A percentile compares a stretch with the other conserved stretches of the same genome.
Evolutionary conservation across 2,113 vertebrate species (phyloP).

Genomic region (Ciconia maguari): DNA sequence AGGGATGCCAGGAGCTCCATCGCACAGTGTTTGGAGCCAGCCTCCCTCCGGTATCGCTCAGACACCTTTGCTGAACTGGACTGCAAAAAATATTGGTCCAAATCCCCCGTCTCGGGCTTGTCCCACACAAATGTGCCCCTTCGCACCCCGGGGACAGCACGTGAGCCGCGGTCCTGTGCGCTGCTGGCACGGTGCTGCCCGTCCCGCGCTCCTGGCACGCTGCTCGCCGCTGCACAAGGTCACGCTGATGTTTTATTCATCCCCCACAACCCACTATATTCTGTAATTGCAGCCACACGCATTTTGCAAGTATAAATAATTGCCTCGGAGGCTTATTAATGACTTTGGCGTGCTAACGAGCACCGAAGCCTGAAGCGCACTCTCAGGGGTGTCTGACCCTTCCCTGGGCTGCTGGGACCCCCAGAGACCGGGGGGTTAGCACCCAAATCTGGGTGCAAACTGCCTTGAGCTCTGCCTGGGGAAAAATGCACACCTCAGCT

Average conservation of each 20-base stretch:
- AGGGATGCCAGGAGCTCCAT: background rate
- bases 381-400: background rate
- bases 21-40: background rate
- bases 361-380: fast-evolving
- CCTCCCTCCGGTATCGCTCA: background rate
- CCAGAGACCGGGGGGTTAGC: fast-evolving
- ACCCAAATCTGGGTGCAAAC: background rate
- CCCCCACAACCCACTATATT: background rate
- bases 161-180: fast-evolving
- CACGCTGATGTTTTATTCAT: background rate
- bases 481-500: background rate
- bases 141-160: background rate
- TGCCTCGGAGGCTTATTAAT: background rate
- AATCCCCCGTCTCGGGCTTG: background rate
- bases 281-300: background rate
- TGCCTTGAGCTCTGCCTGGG: background rate
- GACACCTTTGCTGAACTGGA: background rate
- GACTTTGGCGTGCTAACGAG: background rate
- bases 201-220: fast-evolving
- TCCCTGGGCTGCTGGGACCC: background rate
- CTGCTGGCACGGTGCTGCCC: background rate
- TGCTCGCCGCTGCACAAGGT: background rate
- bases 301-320: background rate
- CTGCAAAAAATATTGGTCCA: background rate
- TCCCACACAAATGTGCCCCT: background rate